Conservation (phyloP, 1,140 invertebrate genomes). For the Calephelis nemesis region DNA sequence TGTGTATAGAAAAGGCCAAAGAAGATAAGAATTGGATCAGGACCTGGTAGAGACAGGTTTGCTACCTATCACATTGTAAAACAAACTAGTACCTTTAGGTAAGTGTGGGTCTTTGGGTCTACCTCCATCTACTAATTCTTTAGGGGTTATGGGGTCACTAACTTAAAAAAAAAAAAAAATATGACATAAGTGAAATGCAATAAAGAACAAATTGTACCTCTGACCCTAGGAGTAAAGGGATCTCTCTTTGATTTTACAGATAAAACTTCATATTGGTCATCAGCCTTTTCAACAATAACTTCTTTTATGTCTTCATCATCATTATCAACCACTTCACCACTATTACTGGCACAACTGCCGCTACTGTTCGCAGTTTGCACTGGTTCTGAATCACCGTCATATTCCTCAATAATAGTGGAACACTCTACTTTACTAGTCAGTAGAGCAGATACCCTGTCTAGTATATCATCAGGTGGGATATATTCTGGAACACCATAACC, state of each 20-base stretch:
- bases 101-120: too few species aligned
- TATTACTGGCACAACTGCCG: too few species aligned
- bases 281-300: neutral
- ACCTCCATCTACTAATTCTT: too few species aligned
- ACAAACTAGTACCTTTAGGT: too few species aligned
- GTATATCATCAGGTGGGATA: slow-evolving; percentile 4
- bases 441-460: slow-evolving; percentile 7
- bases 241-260: neutral
- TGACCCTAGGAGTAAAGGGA: neutral
- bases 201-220: neutral
- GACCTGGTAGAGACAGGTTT: too few species aligned
- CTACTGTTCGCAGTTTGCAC: neutral
- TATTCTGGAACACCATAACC: slow-evolving; percentile 2
- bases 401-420: neutral
- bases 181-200: neutral
- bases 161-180: too few species aligned
- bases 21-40: too few species aligned
- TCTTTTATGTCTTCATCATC: neutral
- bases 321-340: neutral
- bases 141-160: too few species aligned
- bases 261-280: neutral
- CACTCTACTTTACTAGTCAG: neutral
- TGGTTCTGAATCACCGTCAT: neutral
- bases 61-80: too few species aligned
- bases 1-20: too few species aligned